These are phyloP conservation scores for Mirza zaza DNA, from an alignment of 2,113 vertebrate species.

Conservation along the genomic window DNA sequence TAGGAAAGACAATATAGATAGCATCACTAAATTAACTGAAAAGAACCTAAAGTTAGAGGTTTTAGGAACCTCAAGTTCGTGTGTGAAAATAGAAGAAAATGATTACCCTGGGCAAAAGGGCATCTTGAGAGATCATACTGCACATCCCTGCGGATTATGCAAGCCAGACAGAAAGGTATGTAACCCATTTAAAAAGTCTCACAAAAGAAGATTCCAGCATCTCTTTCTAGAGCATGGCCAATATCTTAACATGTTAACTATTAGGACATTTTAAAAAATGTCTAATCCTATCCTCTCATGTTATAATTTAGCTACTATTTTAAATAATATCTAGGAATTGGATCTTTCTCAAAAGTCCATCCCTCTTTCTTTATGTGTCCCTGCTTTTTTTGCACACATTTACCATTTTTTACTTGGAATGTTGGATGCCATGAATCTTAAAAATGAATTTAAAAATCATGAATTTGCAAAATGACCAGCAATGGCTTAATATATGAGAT, in stretches of 20 bases:
- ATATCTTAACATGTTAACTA: not conserved
- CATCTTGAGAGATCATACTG: not conserved
- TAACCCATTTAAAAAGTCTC: not conserved
- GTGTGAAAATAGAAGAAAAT: not conserved
- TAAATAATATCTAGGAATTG: not conserved
- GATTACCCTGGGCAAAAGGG: not conserved
- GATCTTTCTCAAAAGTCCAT: not conserved
- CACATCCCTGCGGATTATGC: not conserved
- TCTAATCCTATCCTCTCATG: not conserved
- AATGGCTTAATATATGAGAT: not conserved
- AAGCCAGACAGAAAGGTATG: conserved; percentile 27
- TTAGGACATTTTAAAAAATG: not conserved
- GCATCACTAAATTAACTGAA: not conserved
- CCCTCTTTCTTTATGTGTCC: not conserved
- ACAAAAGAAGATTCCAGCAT: not conserved
- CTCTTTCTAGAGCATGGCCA: not conserved
- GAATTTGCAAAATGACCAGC: not conserved
- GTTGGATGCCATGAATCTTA: not conserved
- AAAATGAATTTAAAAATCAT: conserved; percentile 5
- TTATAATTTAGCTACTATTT: not conserved
- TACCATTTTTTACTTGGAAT: not conserved
- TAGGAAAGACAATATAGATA: not conserved
- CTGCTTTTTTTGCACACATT: not conserved
- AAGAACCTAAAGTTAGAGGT: not conserved
- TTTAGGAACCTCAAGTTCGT: not conserved